Evolutionary conservation across 2,888 invertebrate species (phyloP).

Genomic region (Volucella inanis): DNA sequence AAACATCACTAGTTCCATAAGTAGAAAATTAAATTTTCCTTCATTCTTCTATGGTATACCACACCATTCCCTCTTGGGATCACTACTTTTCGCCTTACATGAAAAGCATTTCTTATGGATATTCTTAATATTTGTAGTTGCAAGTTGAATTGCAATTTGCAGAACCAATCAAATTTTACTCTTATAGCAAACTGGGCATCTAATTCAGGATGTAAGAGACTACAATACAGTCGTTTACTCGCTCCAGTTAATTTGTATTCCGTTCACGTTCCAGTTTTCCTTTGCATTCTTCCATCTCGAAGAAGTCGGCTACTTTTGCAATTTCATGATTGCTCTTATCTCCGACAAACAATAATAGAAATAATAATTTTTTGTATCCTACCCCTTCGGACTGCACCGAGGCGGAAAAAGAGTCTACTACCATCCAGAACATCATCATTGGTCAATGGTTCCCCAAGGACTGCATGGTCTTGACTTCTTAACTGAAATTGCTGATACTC

Average conservation of each 20-base stretch:
- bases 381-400: slow-evolving; percentile 37
- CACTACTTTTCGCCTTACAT: neutral
- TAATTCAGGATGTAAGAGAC: slow-evolving; percentile 42
- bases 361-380: slow-evolving; percentile 42
- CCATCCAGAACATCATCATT: slow-evolving; percentile 67
- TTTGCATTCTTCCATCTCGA: slow-evolving; percentile 31
- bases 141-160: slow-evolving; percentile 50
- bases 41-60: slow-evolving; percentile 2
- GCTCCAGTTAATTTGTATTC: slow-evolving; percentile 28
- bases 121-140: neutral
- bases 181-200: slow-evolving; percentile 70
- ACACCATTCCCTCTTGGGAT: slow-evolving; percentile 20
- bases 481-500: slow-evolving; percentile 2
- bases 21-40: no score
- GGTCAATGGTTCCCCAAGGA: slow-evolving; percentile 74
- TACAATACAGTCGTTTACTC: slow-evolving; percentile 14
- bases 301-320: slow-evolving; percentile 56
- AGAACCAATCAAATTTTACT: slow-evolving; percentile 63
- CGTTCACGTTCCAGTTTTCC: slow-evolving; percentile 46
- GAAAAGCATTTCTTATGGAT: neutral
- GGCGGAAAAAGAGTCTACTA: slow-evolving; percentile 15
- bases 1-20: no score
- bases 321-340: slow-evolving; percentile 75
- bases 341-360: slow-evolving; percentile 72
- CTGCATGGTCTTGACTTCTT: slow-evolving; percentile 63